Conservation (phyloP, 2,113 vertebrate genomes). For the Bujurquina vittata region DNA sequence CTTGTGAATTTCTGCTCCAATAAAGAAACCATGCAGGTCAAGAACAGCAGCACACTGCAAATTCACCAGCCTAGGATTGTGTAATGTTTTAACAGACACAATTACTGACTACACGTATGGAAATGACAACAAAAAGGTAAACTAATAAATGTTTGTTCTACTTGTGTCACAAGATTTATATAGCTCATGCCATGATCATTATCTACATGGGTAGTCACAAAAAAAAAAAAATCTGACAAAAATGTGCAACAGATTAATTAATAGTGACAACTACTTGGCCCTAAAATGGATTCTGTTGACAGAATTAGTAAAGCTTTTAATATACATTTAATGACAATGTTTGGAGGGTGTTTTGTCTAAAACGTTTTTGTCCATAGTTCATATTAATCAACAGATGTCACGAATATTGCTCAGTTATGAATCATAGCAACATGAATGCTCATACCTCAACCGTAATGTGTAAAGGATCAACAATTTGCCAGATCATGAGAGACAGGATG, state of each 20-base stretch:
- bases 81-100: not conserved
- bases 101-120: not conserved
- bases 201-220: fast-evolving
- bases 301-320: too few relatives aligned
- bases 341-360: too few relatives aligned
- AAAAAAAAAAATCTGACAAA: not conserved
- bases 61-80: not conserved
- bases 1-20: slow-evolving; percentile 86
- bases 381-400: too few relatives aligned
- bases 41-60: not conserved
- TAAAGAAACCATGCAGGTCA: not conserved
- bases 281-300: too few relatives aligned
- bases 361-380: too few relatives aligned
- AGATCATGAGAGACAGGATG: slow-evolving; percentile 86
- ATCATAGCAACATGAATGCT: not conserved
- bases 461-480: slow-evolving; percentile 92
- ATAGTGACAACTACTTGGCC: not conserved
- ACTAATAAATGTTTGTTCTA: not conserved
- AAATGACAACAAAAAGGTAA: too few relatives aligned
- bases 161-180: not conserved
- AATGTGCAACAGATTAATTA: too few relatives aligned
- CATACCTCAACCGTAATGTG: slow-evolving; percentile 90
- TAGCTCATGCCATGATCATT: not conserved
- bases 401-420: too few relatives aligned
- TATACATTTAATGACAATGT: too few relatives aligned